A percentile compares a stretch with the other conserved stretches of the same genome.
phyloP scores from a whole-genome alignment of 2,888 invertebrate genomes.

The Eilema griseolum region DNA sequence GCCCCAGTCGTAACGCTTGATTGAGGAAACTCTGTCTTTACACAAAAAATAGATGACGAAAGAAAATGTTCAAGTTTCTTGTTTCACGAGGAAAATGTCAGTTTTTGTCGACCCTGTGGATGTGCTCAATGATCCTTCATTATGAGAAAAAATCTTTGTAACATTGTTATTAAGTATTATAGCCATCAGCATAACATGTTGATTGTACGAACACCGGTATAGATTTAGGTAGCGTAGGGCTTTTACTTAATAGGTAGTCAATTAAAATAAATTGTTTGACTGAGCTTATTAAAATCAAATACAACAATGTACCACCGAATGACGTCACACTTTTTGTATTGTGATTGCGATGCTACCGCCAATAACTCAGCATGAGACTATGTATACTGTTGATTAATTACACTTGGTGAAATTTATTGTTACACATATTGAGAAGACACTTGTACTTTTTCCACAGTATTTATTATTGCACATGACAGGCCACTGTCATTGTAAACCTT shows the following conservation, averaged over 20 bases:
- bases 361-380: too few species aligned
- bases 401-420: too few species aligned
- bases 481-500: too few species aligned
- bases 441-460: too few species aligned
- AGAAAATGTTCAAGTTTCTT: slow-evolving; percentile 21
- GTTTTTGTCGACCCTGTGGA: slow-evolving; percentile 16
- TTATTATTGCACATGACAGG: too few species aligned
- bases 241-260: not conserved
- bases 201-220: not conserved
- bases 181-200: not conserved
- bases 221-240: not conserved
- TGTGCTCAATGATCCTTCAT: slow-evolving; percentile 15
- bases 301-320: too few species aligned
- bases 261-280: not conserved
- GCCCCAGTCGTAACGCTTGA: slow-evolving; percentile 16
- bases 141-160: slow-evolving; percentile 15
- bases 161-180: slow-evolving; percentile 6
- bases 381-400: too few species aligned
- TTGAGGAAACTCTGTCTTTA: slow-evolving; percentile 17
- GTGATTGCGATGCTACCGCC: too few species aligned
- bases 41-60: slow-evolving; percentile 21
- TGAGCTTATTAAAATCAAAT: too few species aligned
- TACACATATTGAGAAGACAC: too few species aligned
- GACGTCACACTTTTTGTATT: too few species aligned
- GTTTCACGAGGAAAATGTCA: slow-evolving; percentile 22